Evolutionary conservation across 2,113 vertebrate species (phyloP), one percentile per base, ranked within the genome.

Genomic region (Clupea harengus): DNA sequence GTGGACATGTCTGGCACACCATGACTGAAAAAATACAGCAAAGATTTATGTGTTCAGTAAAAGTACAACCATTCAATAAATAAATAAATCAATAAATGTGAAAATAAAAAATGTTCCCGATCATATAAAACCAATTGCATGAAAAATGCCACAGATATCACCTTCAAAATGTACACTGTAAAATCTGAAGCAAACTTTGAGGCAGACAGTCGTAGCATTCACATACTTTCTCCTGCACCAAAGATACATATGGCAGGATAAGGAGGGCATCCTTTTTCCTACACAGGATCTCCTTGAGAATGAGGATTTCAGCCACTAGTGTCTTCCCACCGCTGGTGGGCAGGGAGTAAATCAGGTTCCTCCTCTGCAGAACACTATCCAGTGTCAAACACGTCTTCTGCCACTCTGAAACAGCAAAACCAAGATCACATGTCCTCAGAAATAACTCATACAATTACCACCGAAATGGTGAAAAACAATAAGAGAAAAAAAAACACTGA

Each of bases 271-370:
- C 96, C 17, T 95, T 98, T 91, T 92, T 96, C 82, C 96, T 94
- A 92, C 98, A 99, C 83, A 99, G 95, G 10, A 99, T 90, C 91
- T 99, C 98, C 67, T 96, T 95, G 6, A 99, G 95, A 89, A 99
- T 96, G 75, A 99, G 94, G 91, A 99, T 96, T 93, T 99, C 98
- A 18, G 98, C 98, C 13, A 99, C 98, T 0, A 99, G 95, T 0
- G 98, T 99, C 93, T 99, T 99, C 17, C 98, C 98, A 88, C 98
- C 98, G 81, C 98, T 95, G 9, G 98, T 99, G 86, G 98, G 98
- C 25, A 99, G 93, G 0, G 97, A 98, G 93, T 98, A 99, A 91
- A 99, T 99, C 49, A 99, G 95, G 89, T 99, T 99, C 93, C 87
- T 97, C 90, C 96, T 96, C 88, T 95, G 93, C 87, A 95, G 95